A percentile compares a stretch with the other conserved stretches of the same genome.
These are phyloP conservation scores for Triplophysa dalaica DNA, from an alignment of 2,113 vertebrate genomes.

Conservation along the genomic window DNA sequence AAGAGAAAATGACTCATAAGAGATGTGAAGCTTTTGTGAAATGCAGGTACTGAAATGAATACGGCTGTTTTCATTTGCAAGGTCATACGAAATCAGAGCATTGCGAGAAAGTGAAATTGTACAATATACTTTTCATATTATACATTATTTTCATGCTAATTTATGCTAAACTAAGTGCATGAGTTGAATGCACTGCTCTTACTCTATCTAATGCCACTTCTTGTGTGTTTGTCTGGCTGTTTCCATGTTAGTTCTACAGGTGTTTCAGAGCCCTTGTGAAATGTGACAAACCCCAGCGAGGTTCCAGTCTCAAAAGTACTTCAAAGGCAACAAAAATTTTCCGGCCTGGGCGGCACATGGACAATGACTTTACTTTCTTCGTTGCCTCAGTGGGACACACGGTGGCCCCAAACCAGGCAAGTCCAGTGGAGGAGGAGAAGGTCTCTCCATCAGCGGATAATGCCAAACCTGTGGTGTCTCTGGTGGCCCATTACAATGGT, in stretches of 20 bases:
- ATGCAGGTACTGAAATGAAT: not conserved
- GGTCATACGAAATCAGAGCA: not conserved
- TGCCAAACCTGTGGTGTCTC: slow-evolving; percentile 57
- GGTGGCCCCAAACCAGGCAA: slow-evolving; percentile 48
- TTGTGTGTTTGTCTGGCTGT: slow-evolving; percentile 14
- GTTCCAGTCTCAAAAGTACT: slow-evolving; percentile 66
- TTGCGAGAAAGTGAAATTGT: not conserved
- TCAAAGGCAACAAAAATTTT: slow-evolving; percentile 65
- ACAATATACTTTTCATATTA: not conserved
- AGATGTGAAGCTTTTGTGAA: not conserved
- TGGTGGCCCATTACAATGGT: slow-evolving; percentile 58
- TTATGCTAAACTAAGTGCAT: not conserved
- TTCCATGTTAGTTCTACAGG: slow-evolving; percentile 76
- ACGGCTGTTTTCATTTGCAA: not conserved
- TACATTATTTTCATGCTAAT: too few species aligned
- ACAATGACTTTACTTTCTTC: slow-evolving; percentile 60
- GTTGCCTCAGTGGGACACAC: slow-evolving; percentile 65
- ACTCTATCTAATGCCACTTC: slow-evolving; percentile 3
- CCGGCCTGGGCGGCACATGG: slow-evolving; percentile 33
- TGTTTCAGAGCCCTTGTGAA: slow-evolving; percentile 73
- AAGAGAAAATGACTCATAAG: not conserved
- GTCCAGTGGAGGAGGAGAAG: slow-evolving; percentile 23
- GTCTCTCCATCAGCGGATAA: slow-evolving; percentile 38
- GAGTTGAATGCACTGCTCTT: not conserved
- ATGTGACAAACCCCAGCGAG: slow-evolving; percentile 59